A percentile compares a stretch with the other conserved stretches of the same genome.
Evolutionary conservation across 2,888 invertebrate species (phyloP).

Genomic region (Halocaridina rubra): DNA sequence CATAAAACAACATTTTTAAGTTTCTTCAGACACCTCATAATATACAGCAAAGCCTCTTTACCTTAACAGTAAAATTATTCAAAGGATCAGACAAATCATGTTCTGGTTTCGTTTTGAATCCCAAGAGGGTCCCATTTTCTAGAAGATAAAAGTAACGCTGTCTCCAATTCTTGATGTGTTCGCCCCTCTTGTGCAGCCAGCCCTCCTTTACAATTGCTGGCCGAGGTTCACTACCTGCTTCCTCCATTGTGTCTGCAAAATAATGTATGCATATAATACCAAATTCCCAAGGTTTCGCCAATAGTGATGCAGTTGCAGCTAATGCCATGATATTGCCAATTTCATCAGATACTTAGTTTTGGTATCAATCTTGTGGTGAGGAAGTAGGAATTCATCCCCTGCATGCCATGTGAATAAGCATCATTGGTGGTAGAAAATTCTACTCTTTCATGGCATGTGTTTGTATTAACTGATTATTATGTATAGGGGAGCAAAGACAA

Average conservation of each 20-base stretch:
- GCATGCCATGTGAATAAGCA: too few species aligned
- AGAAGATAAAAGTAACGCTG: slow-evolving; percentile 94
- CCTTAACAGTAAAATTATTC: slow-evolving; percentile 98
- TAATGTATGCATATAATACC: too few species aligned
- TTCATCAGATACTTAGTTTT: too few species aligned
- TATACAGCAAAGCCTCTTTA: neutral
- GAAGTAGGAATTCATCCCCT: too few species aligned
- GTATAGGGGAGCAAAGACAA: too few species aligned
- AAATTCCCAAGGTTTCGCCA: too few species aligned
- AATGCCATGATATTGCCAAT: too few species aligned
- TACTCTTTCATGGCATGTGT: too few species aligned
- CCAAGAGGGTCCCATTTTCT: slow-evolving; percentile 93
- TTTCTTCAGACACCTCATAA: neutral
- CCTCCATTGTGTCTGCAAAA: slow-evolving; percentile 32
- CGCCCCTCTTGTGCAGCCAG: slow-evolving; percentile 93
- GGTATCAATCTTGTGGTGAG: too few species aligned
- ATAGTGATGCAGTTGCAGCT: too few species aligned
- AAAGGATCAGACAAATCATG: slow-evolving; percentile 82
- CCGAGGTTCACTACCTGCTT: slow-evolving; percentile 26
- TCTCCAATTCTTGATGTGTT: slow-evolving; percentile 99
- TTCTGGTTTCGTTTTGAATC: slow-evolving; percentile 88
- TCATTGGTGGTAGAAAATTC: too few species aligned
- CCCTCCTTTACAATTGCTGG: slow-evolving; percentile 86
- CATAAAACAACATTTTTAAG: neutral
- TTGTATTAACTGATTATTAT: too few species aligned